A percentile compares a stretch with the other conserved stretches of the same genome.
Conservation (phyloP, 2,888 invertebrate genomes). For the Endomychus coccineus region DNA sequence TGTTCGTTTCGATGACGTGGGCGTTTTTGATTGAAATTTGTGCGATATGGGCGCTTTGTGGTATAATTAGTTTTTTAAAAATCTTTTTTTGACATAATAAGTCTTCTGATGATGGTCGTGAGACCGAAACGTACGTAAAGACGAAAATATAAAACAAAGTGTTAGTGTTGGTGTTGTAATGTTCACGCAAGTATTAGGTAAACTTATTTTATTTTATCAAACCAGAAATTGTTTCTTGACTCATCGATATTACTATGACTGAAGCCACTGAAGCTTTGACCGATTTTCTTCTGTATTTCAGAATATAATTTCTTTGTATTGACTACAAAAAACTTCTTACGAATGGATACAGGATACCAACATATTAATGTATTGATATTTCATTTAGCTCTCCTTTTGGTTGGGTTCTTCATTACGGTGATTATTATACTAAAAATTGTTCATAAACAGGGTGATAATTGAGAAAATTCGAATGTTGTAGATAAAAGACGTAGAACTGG, state of each 20-base stretch:
- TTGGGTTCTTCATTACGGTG: conserved; percentile 9
- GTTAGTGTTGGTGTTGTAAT: too few relatives aligned
- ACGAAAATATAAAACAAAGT: too few relatives aligned
- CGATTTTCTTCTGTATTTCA: conserved; percentile 1
- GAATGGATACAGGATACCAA: conserved; percentile 3
- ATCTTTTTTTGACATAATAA: too few relatives aligned
- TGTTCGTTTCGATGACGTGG: too few relatives aligned
- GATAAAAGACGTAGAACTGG: conserved; percentile 9
- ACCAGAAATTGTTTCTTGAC: not conserved
- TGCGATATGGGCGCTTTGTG: too few relatives aligned
- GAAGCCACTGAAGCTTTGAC: too few relatives aligned
- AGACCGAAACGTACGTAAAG: too few relatives aligned
- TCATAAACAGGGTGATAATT: not conserved
- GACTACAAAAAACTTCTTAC: conserved; percentile 7
- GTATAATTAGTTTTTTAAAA: too few relatives aligned
- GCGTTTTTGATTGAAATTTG: too few relatives aligned
- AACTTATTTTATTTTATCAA: not conserved
- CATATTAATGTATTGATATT: conserved; percentile 9
- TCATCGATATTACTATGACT: too few relatives aligned
- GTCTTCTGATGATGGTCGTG: too few relatives aligned
- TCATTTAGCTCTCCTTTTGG: conserved; percentile 5
- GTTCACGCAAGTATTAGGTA: too few relatives aligned
- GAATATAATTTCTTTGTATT: conserved; percentile 11
- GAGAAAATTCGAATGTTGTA: conserved; percentile 3
- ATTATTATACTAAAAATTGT: not conserved